Conservation (phyloP, 2,888 invertebrate genomes). For the Allygus modestus region DNA sequence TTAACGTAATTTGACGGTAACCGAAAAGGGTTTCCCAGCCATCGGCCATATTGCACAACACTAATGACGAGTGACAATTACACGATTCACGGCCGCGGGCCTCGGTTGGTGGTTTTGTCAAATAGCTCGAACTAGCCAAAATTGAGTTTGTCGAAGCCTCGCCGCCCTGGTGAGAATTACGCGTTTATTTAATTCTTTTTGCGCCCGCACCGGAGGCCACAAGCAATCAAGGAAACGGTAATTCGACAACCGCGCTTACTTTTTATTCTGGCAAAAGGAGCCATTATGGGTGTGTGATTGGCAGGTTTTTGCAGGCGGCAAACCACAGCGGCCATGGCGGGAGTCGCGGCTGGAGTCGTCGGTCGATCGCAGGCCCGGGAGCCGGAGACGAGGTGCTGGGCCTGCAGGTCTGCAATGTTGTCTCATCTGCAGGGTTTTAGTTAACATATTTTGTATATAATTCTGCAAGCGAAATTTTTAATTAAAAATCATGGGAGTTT, state of each 20-base stretch:
- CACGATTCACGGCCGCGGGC: conserved; percentile 15
- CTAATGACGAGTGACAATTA: conserved; percentile 55
- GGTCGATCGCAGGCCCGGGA: neutral
- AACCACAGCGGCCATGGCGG: conserved; percentile 39
- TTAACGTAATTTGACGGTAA: conserved; percentile 15
- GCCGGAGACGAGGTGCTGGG: neutral
- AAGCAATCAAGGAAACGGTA: conserved; percentile 55
- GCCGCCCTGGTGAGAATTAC: conserved; percentile 21
- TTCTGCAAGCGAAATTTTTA: too few relatives aligned
- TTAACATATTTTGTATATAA: too few relatives aligned
- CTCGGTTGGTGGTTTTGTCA: conserved; percentile 31
- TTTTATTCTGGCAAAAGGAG: conserved; percentile 56
- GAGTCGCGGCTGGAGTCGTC: neutral
- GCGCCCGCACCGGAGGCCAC: conserved; percentile 52
- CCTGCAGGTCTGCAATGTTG: too few relatives aligned
- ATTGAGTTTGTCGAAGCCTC: conserved; percentile 35
- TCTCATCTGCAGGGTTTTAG: too few relatives aligned
- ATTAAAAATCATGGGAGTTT: too few relatives aligned
- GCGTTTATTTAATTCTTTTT: conserved; percentile 52
- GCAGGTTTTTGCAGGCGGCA: conserved; percentile 53
- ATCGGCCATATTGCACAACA: conserved; percentile 49
- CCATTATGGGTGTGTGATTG: conserved; percentile 58
- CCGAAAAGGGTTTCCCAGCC: conserved; percentile 5
- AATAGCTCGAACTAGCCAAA: conserved; percentile 52
- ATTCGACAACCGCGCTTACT: conserved; percentile 57